Percentiles rank a stretch among this genome's conserved stretches.
Conservation (phyloP, 2,888 invertebrate species). For the Alloscopus bannaensis region DNA sequence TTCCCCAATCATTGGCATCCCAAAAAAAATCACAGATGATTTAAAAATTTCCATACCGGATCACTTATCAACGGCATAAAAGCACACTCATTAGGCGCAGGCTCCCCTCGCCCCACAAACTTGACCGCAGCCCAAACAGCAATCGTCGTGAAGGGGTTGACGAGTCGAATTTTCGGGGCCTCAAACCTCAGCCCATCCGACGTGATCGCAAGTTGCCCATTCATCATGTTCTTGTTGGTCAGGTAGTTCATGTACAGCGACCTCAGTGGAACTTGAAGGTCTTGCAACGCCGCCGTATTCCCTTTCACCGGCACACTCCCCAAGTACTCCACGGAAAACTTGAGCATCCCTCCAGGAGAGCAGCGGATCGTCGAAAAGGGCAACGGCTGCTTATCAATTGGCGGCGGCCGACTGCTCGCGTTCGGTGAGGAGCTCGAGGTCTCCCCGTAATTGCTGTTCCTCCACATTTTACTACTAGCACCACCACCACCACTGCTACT, state of each 20-base stretch:
- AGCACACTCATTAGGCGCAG: slow-evolving; percentile 79
- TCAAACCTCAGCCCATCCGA: slow-evolving; percentile 84
- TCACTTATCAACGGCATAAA: slow-evolving; percentile 90
- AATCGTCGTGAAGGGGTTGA: slow-evolving; percentile 92
- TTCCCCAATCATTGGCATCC: background rate
- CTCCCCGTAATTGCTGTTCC: slow-evolving; percentile 70
- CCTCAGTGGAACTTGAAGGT: slow-evolving; percentile 87
- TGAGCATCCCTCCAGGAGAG: slow-evolving; percentile 71
- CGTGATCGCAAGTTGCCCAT: slow-evolving; percentile 82
- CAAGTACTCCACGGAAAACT: slow-evolving; percentile 83
- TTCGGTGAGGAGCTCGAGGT: slow-evolving; percentile 39
- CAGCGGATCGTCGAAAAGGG: slow-evolving; percentile 62
- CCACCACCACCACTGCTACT: slow-evolving; percentile 56
- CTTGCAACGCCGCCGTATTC: slow-evolving; percentile 84
- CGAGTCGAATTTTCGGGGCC: slow-evolving; percentile 74
- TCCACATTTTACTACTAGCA: slow-evolving; percentile 68
- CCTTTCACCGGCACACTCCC: slow-evolving; percentile 86
- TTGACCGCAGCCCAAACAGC: slow-evolving; percentile 96
- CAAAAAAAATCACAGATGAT: background rate
- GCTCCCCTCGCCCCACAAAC: slow-evolving; percentile 80
- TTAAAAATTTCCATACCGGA: slow-evolving; percentile 77
- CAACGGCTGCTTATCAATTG: slow-evolving; percentile 63
- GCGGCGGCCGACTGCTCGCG: slow-evolving; percentile 12
- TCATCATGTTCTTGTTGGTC: slow-evolving; percentile 78
- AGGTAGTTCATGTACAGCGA: slow-evolving; percentile 82